A percentile compares a stretch with the other conserved stretches of the same genome.
Conservation (phyloP, 2,113 vertebrate species). For the Zingel zingel region DNA sequence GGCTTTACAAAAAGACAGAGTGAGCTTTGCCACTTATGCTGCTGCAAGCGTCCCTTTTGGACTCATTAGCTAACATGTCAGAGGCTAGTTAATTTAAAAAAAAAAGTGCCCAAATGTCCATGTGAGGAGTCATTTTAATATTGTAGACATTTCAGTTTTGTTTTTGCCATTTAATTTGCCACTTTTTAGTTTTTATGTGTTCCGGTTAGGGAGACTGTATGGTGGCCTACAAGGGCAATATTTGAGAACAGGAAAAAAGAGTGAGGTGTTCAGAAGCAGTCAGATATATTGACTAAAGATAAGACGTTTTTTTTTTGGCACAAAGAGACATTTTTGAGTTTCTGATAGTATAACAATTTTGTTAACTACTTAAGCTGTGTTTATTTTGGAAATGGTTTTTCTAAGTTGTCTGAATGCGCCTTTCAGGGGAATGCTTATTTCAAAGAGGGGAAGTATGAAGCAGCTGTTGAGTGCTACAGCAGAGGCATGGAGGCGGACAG, state of each 20-base stretch:
- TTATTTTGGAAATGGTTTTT: background rate
- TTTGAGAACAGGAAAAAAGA: background rate
- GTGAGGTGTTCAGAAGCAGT: no score
- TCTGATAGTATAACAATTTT: background rate
- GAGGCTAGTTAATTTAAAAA: background rate
- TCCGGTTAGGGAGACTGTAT: background rate
- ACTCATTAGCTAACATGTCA: background rate
- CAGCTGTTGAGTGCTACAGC: conserved; percentile 93
- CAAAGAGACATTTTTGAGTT: background rate
- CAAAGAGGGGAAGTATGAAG: conserved; percentile 95
- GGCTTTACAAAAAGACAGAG: conserved; percentile 92
- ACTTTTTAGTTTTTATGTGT: background rate
- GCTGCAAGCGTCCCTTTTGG: background rate
- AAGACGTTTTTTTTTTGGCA: no score
- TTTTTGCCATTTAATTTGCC: no score
- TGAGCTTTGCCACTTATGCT: conserved; percentile 63
- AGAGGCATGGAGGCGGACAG: conserved; percentile 92
- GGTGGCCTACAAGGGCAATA: background rate
- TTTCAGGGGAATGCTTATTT: conserved; percentile 95
- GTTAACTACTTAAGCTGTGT: background rate
- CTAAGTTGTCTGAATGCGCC: background rate
- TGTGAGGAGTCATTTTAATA: background rate
- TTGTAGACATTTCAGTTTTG: no score
- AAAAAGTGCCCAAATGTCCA: background rate
- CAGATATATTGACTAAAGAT: background rate